Evolutionary conservation across 2,888 invertebrate genomes (phyloP).

Genomic region (Tiphia femorata): DNA sequence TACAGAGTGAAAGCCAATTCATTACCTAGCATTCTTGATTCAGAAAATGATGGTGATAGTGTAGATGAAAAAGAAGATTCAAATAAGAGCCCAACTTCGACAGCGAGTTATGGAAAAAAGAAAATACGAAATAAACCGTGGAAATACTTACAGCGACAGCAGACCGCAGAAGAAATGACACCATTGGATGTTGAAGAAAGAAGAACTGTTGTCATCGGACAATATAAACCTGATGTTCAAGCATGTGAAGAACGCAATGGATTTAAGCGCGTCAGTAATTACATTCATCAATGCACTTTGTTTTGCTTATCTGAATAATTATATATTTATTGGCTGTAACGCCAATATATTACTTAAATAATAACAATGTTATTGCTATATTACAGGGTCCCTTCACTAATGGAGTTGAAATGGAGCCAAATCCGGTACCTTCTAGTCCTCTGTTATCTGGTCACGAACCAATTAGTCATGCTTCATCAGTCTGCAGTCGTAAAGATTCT

Average conservation of each 20-base stretch:
- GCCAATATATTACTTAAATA: no score
- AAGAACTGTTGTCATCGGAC: slow-evolving; percentile 29
- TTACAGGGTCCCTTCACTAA: slow-evolving; percentile 51
- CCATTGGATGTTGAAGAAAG: slow-evolving; percentile 54
- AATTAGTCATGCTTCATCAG: slow-evolving; percentile 80
- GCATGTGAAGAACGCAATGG: slow-evolving; percentile 43
- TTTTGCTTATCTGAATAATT: slow-evolving; percentile 6
- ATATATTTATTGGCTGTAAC: slow-evolving; percentile 18
- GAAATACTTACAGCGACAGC: slow-evolving; percentile 63
- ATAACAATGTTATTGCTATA: background rate
- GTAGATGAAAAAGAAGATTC: slow-evolving; percentile 70
- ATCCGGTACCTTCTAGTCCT: slow-evolving; percentile 65
- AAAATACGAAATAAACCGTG: slow-evolving; percentile 59
- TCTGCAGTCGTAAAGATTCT: slow-evolving; percentile 89
- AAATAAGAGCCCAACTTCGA: slow-evolving; percentile 78
- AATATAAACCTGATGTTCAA: slow-evolving; percentile 27
- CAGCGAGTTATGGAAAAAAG: slow-evolving; percentile 66
- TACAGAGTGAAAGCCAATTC: slow-evolving; percentile 78
- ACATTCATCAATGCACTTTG: background rate
- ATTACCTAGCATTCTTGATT: slow-evolving; percentile 85
- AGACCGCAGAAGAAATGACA: slow-evolving; percentile 64
- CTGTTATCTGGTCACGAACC: slow-evolving; percentile 71
- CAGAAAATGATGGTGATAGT: slow-evolving; percentile 77
- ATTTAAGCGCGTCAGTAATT: slow-evolving; percentile 47
- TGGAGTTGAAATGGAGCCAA: slow-evolving; percentile 64